Conservation (phyloP, 2,113 vertebrate genomes). For the Vicugna pacos region DNA sequence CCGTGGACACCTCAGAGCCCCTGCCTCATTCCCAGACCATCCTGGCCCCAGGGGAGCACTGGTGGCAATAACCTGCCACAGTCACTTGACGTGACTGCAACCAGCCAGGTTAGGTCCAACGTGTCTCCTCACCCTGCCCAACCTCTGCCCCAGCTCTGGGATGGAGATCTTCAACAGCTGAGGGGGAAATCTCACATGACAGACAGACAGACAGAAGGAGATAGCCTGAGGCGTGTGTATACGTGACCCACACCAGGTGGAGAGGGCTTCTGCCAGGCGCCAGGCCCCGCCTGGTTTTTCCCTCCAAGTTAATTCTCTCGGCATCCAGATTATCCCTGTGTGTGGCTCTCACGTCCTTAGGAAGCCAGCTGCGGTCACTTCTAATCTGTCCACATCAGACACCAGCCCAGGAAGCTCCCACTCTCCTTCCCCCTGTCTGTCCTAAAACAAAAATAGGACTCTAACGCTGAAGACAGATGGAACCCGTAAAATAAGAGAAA, state of each 20-base stretch:
- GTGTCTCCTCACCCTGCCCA: no score
- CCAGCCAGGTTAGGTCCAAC: background rate
- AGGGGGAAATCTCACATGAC: background rate
- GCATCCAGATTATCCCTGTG: background rate
- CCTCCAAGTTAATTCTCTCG: background rate
- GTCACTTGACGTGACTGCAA: accelerated
- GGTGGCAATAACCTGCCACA: accelerated
- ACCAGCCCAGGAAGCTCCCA: background rate
- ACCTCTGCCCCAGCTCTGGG: background rate
- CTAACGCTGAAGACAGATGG: background rate
- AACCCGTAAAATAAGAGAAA: background rate
- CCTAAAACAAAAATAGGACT: background rate
- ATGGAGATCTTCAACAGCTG: background rate
- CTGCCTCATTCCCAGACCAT: background rate
- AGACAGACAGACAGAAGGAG: background rate
- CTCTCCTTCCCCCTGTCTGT: background rate
- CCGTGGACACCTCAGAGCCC: background rate
- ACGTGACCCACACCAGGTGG: background rate
- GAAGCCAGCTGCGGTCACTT: background rate
- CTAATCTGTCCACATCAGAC: background rate
- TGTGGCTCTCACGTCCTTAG: background rate
- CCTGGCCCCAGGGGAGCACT: accelerated
- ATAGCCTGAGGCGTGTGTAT: no score
- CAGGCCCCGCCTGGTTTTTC: background rate
- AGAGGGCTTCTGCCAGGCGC: background rate